Evolutionary conservation across 2,797 vertebrate genomes (phyloP), one percentile per base, ranked within the genome.

Genomic region (Pangasius sanitwongsei): DNA sequence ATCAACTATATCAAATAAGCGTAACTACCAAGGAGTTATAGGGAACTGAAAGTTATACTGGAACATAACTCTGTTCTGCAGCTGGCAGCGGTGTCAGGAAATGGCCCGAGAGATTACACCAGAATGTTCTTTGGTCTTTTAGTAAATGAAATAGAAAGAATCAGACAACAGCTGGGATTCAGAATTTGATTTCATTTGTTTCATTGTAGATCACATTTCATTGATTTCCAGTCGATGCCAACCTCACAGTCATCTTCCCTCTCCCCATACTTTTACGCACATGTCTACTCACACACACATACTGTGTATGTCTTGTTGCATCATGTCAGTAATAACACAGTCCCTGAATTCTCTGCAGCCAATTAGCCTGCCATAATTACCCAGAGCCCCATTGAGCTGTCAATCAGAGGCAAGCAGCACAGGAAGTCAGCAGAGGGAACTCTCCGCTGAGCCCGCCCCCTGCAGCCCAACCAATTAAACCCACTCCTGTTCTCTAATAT

Each of bases 291-390:
- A 16, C 65, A 87, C 75, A 81, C 85, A 83, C 65, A 83, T 15
- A 74, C 28, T 41, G 74, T 87, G 77, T 91, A 93, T 93, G 94
- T 93, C 92, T 91, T 89, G 90, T 91, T 93, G 92, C 92, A 95
- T 93, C 94, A 94, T 92, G 94, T 95, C 94, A 92, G 93, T 96
- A 96, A 96, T 96, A 95, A 96, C 95, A 96, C 94, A 94, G 94
- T 96, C 94, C 94, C 94, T 92, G 94, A 93, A 94, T 96, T 95
- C 95, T 94, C 95, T 93, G 94, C 94, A 94, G 94, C 94, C 95
- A 96, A 96, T 96, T 96, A 96, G 95, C 93, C 88, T 86, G 91
- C 93, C 92, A 86, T 96, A 96, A 97, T 96, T 96, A 96, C 95
- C 95, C 94, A 95, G 95, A 94, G 95, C 94, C 95, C 95, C 94